Evolutionary conservation across 1,140 invertebrate species (phyloP).

Genomic region (Oedothorax gibbosus): DNA sequence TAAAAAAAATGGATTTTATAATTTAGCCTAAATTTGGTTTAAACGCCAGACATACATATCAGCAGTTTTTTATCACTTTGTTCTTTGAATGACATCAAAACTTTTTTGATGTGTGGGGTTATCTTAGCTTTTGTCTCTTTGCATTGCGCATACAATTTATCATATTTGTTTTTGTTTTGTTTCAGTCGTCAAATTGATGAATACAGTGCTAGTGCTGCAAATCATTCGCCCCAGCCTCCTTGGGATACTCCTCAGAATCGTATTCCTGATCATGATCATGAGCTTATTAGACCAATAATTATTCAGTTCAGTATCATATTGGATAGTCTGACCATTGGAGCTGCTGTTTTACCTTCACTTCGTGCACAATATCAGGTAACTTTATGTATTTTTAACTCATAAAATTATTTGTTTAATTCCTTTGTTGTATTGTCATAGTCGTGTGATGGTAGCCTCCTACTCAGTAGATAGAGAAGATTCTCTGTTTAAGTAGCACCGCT

Average conservation of each 20-base stretch:
- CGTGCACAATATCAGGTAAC: conserved; percentile 84
- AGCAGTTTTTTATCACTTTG: too few species aligned
- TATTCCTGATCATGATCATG: conserved; percentile 31
- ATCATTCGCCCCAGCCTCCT: conserved; percentile 56
- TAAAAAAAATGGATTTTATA: too few species aligned
- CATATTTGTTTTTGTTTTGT: conserved; percentile 5
- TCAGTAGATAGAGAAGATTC: too few species aligned
- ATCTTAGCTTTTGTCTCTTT: too few species aligned
- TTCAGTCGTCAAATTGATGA: conserved; percentile 55
- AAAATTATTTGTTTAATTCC: background rate
- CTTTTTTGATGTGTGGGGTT: too few species aligned
- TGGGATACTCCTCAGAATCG: conserved; percentile 51
- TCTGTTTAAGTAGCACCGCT: background rate
- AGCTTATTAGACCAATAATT: conserved; percentile 65
- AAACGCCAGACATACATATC: too few species aligned
- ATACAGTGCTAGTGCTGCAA: conserved; percentile 36
- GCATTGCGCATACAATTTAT: too few species aligned
- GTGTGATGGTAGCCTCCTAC: too few species aligned
- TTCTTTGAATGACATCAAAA: too few species aligned
- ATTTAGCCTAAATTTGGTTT: too few species aligned
- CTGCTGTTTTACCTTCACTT: conserved; percentile 91
- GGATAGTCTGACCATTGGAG: conserved; percentile 88
- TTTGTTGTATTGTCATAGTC: too few species aligned
- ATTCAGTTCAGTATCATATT: conserved; percentile 70
- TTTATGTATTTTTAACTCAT: background rate